Evolutionary conservation across 2,888 invertebrate species (phyloP), one percentile per base, ranked within the genome.

Genomic region (Escarpia spicata): DNA sequence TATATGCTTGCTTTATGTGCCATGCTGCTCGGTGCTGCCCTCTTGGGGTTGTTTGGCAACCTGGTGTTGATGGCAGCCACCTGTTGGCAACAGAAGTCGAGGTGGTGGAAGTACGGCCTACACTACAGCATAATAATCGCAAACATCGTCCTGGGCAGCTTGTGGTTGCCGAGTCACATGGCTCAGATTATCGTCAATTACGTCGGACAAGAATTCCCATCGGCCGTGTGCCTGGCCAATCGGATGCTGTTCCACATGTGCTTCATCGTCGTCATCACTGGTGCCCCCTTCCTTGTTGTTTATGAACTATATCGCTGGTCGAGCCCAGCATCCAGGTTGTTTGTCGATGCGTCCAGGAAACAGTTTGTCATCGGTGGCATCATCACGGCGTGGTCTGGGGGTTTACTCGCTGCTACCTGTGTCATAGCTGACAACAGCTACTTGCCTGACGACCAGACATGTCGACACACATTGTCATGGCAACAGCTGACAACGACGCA

Each of bases 1-100:
- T 75, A 75, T 26, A 75, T 75, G 75, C 75, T 75, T n/a, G n/a
- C 19, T 75, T 26, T 75, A 26, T 75, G 75, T 26, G 75, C 75
- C 75, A 19, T 75, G 75, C 75, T 75, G 75, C 75, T 75, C 75
- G 75, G 75, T 75, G 75, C 75, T 75, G 75, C 75, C 75, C 19
- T 75, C 75, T 75, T 75, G 75, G 75, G 75, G 75, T 75, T 75
- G 75, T 75, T 75, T 75, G 75, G 75, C 75, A 75, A 75, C 75
- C 75, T 75, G 19, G 75, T 75, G 26, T 75, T 75, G 75, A 75
- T 75, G n/a, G 75, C 75, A 26, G 75, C 75, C 75, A 75, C 75
- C n/a, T 75, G 75, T 4, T 75, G 75, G 75, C 75, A 75, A 6
- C 75, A 75, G 75, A 75, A 75, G 75, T 75, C 75, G 75, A 75